These are phyloP conservation scores for Chauna torquata DNA, from an alignment of 2,113 vertebrate genomes.

Conservation along the genomic window DNA sequence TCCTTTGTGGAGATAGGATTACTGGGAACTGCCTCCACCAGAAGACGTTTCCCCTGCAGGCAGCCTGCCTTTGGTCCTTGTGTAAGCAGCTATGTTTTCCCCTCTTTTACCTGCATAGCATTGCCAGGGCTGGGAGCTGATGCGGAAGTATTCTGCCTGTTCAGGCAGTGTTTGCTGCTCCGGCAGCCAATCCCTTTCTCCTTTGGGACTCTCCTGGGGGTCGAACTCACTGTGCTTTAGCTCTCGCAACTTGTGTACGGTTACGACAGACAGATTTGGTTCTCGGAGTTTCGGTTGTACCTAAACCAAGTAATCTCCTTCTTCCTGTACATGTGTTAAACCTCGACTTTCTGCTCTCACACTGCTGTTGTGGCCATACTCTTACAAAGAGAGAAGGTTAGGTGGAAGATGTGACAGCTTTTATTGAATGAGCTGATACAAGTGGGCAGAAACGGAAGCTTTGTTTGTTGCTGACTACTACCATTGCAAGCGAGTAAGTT, in stretches of 20 bases:
- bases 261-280: background rate
- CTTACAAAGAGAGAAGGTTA: background rate
- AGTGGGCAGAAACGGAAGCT: background rate
- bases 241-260: background rate
- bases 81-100: background rate
- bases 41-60: background rate
- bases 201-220: background rate
- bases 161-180: background rate
- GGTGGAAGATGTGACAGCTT: background rate
- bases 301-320: background rate
- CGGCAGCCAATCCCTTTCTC: background rate
- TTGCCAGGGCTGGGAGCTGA: slow-evolving; percentile 4
- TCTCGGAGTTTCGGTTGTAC: background rate
- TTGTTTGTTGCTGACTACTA: background rate
- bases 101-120: background rate
- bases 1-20: background rate
- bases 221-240: background rate
- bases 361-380: background rate
- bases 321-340: background rate
- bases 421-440: background rate
- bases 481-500: slow-evolving; percentile 15
- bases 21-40: background rate
- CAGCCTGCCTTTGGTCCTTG: background rate
- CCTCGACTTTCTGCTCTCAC: background rate
- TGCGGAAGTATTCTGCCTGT: background rate